Percentiles rank a stretch among this genome's conserved stretches.
Evolutionary conservation across 2,797 vertebrate genomes (phyloP).

Genomic region (Aplochiton taeniatus): DNA sequence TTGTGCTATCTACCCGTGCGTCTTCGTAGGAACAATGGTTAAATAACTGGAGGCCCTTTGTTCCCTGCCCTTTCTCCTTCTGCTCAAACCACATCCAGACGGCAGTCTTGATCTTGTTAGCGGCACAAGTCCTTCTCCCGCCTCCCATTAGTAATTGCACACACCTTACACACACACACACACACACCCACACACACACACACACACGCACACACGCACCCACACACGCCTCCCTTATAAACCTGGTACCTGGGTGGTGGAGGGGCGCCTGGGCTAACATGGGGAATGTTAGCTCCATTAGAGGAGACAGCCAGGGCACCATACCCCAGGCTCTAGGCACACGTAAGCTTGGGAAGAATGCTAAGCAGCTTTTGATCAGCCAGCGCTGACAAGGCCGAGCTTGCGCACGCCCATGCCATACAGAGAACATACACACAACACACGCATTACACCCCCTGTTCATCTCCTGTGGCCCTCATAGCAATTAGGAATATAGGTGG

Average conservation of each 20-base stretch:
- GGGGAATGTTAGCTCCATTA: slow-evolving; percentile 46
- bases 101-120: slow-evolving; percentile 20
- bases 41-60: slow-evolving; percentile 26
- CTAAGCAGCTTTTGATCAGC: slow-evolving; percentile 44
- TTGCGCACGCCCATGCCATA: slow-evolving; percentile 26
- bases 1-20: no score
- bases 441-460: slow-evolving; percentile 13
- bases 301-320: slow-evolving; percentile 36
- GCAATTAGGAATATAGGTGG: slow-evolving; percentile 14
- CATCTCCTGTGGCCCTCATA: slow-evolving; percentile 9
- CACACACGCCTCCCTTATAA: slow-evolving; percentile 28
- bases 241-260: slow-evolving; percentile 6
- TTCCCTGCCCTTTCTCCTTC: slow-evolving; percentile 7
- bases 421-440: slow-evolving; percentile 5
- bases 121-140: background rate
- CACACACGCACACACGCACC: background rate
- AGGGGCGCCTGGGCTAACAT: slow-evolving; percentile 54
- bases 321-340: slow-evolving; percentile 42
- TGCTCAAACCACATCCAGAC: slow-evolving; percentile 22
- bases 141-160: slow-evolving; percentile 9
- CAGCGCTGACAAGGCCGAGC: slow-evolving; percentile 25
- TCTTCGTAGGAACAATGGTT: no score
- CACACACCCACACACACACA: background rate
- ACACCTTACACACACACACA: background rate
- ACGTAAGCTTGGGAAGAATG: slow-evolving; percentile 48